Percentiles rank a stretch among this genome's conserved stretches.
These are phyloP conservation scores for Beaufortia kweichowensis DNA, from an alignment of 2,113 vertebrate species.

Conservation along the genomic window DNA sequence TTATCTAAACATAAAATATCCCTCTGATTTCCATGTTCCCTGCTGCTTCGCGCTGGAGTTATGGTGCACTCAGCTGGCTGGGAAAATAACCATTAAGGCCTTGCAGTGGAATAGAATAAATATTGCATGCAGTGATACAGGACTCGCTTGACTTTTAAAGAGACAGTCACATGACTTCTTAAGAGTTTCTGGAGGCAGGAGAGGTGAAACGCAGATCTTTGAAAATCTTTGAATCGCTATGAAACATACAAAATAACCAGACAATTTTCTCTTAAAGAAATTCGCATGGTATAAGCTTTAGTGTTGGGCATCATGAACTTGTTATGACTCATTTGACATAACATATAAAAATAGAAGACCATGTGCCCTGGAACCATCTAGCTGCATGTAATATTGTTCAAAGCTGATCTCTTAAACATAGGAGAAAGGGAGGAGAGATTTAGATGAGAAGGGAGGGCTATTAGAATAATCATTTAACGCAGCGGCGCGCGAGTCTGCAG, in stretches of 20 bases:
- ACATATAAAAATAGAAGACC: neutral
- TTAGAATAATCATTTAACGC: slow-evolving; percentile 57
- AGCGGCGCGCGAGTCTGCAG: slow-evolving; percentile 37
- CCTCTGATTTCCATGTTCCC: slow-evolving; percentile 45
- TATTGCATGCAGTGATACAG: slow-evolving; percentile 55
- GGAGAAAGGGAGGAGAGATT: slow-evolving; percentile 8
- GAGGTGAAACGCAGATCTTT: neutral
- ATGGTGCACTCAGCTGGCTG: slow-evolving; percentile 54
- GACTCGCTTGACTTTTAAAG: slow-evolving; percentile 51
- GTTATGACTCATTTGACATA: slow-evolving; percentile 19
- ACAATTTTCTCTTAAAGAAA: neutral
- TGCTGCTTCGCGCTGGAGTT: slow-evolving; percentile 49
- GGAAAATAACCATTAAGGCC: slow-evolving; percentile 56
- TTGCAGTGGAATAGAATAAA: slow-evolving; percentile 50
- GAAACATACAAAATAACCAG: no score
- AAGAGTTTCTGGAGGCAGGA: neutral
- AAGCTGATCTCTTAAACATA: neutral
- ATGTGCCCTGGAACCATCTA: neutral
- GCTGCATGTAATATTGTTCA: slow-evolving; percentile 16
- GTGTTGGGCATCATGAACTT: neutral
- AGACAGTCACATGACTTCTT: slow-evolving; percentile 33
- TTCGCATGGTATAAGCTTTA: neutral
- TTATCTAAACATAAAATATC: slow-evolving; percentile 51
- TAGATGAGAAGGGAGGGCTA: slow-evolving; percentile 19
- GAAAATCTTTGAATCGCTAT: neutral